Base-by-base conservation (phyloP, 2,888 invertebrate species). In the Suillia variegata region DNA sequence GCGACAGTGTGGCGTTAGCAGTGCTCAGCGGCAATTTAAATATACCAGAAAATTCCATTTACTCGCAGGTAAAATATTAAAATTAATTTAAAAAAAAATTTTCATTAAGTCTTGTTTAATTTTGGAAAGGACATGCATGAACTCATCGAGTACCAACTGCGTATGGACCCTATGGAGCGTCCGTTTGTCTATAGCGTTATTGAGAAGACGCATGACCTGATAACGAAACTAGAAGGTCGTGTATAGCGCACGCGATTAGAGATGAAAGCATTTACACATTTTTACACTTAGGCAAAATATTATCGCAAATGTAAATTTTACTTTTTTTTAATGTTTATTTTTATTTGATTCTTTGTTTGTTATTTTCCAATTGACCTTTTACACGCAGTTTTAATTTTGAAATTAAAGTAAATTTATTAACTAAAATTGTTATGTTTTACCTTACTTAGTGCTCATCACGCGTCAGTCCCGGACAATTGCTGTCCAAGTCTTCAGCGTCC, bases 1-100 rank as follows among this genome's bases (percentile, higher is more conserved):
- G 94, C 1, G 93, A 93, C 79, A 93, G 93, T 68, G 91, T 95
- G 12, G 93, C 94, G 42, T 82, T 95, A 65, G 94, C 94, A 58
- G 92, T 92, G 33, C 86, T 92, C 59, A 90, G 89, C 70, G 91
- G 91, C 54, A 89, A 87, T 68, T 81, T 92, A 5, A 84, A 85
- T 74, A 90, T 92, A 81, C 91, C 91, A 13, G 87, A 88, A 68
- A 85, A 85, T 69, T 84, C 87, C 1, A 87, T 87, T 59, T 92
- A 87, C 76, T 83, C 85, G 56, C 84, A 88, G 78, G 79, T 77
- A 2, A 48, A 59, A 59, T 48, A 59, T 38, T 48, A 10, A 42
- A 34, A 38, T 20, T 24, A 13, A 18, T 86, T 33, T 52, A 22
- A 12, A 45, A 38, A 38, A 49, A 49, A 26, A 51, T 55, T 45